phyloP scores from a whole-genome alignment of 2,113 vertebrate species.

The Girardinichthys multiradiatus region DNA sequence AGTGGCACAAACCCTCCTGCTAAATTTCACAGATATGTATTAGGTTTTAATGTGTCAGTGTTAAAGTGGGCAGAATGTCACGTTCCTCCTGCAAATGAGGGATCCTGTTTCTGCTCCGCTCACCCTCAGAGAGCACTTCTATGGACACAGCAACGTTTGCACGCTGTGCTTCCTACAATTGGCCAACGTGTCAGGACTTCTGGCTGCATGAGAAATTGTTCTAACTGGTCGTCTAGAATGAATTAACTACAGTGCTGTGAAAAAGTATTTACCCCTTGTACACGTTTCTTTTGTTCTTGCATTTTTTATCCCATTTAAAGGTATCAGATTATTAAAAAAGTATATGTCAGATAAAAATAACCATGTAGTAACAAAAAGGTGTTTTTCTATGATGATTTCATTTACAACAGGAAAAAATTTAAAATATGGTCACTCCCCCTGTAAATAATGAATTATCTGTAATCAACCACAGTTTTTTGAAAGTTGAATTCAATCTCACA shows the following conservation, averaged over 20 bases:
- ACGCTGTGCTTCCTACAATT: constrained; percentile 61
- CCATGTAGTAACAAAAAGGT: not conserved
- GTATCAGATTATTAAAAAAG: not conserved
- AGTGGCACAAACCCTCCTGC: constrained; percentile 79
- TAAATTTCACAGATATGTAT: constrained; percentile 81
- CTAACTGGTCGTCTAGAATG: constrained; percentile 20
- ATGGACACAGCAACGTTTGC: constrained; percentile 57
- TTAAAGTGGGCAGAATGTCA: constrained; percentile 76
- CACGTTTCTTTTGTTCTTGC: not conserved
- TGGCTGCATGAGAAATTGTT: constrained; percentile 31
- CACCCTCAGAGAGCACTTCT: constrained; percentile 15
- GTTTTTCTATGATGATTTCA: not conserved
- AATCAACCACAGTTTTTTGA: not conserved
- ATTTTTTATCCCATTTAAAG: not conserved
- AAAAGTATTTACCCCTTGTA: not conserved
- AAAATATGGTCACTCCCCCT: not conserved
- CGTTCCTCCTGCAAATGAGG: constrained; percentile 61
- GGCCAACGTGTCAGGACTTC: constrained; percentile 41
- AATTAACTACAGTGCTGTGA: constrained; percentile 13
- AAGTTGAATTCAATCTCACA: not conserved
- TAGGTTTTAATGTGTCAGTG: constrained; percentile 75
- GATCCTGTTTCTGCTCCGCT: constrained; percentile 24
- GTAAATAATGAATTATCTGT: not conserved
- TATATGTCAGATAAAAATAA: not conserved
- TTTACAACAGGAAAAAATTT: not conserved